phyloP scores from a whole-genome alignment of 2,113 vertebrate genomes.

The Cygnus buccinator region DNA sequence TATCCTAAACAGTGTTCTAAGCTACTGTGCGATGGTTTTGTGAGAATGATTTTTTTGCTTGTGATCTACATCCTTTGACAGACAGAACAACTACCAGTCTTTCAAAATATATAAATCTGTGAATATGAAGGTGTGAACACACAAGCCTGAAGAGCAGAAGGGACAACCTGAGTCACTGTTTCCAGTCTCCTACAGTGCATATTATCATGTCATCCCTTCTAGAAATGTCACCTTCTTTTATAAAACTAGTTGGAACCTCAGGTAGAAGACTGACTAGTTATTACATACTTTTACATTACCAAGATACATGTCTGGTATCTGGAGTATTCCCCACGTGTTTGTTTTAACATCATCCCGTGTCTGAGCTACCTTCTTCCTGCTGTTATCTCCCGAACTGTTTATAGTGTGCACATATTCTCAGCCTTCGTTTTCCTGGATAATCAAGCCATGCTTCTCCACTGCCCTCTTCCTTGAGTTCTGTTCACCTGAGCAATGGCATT shows the following conservation, averaged over 20 bases:
- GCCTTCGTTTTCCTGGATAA: background rate
- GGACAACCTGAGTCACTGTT: background rate
- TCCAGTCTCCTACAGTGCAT: background rate
- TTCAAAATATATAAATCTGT: background rate
- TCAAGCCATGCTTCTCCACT: background rate
- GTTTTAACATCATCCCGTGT: background rate
- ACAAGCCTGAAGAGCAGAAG: background rate
- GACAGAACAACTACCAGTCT: background rate
- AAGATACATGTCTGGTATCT: background rate
- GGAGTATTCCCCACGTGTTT: background rate
- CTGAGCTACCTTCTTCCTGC: background rate
- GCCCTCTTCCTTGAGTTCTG: background rate
- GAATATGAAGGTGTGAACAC: background rate
- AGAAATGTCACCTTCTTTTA: background rate
- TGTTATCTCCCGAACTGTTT: background rate
- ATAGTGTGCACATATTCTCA: background rate
- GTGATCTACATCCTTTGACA: background rate
- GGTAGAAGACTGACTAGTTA: fast-evolving
- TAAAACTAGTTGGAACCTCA: background rate
- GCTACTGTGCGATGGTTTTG: background rate
- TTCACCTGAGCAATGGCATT: fast-evolving
- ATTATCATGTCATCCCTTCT: background rate
- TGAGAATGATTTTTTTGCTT: background rate
- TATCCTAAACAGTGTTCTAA: background rate
- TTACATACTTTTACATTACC: background rate